A percentile compares a stretch with the other conserved stretches of the same genome.
phyloP scores from a whole-genome alignment of 2,113 vertebrate species.

The Solea solea region DNA sequence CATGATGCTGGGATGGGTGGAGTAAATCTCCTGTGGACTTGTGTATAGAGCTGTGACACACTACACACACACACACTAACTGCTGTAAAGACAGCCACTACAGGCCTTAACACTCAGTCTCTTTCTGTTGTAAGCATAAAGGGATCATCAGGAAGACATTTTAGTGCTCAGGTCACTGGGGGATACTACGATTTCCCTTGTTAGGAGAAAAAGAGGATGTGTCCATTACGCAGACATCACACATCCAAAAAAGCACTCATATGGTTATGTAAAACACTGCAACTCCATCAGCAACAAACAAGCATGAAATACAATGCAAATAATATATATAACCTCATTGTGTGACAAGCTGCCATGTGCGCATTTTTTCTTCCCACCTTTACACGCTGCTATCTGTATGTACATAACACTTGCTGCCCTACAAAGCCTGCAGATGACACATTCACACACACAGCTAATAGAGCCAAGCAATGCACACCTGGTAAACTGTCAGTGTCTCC shows the following conservation, averaged over 20 bases:
- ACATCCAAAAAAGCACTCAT: slow-evolving; percentile 17
- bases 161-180: slow-evolving; percentile 4
- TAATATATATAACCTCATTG: slow-evolving; percentile 45
- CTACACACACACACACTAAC: slow-evolving; percentile 28
- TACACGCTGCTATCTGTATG: slow-evolving; percentile 59
- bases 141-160: slow-evolving; percentile 20
- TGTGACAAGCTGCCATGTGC: slow-evolving; percentile 70
- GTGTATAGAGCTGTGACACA: slow-evolving; percentile 53
- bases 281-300: slow-evolving; percentile 28
- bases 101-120: slow-evolving; percentile 5
- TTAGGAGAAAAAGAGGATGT: background rate
- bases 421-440: slow-evolving; percentile 38
- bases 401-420: slow-evolving; percentile 43
- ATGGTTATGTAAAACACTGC: slow-evolving; percentile 42
- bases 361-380: slow-evolving; percentile 71
- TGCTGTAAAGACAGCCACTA: slow-evolving; percentile 19
- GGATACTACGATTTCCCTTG: slow-evolving; percentile 1
- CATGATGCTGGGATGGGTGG: slow-evolving; percentile 68
- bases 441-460: slow-evolving; percentile 43
- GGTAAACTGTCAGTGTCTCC: slow-evolving; percentile 76
- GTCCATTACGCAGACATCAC: background rate
- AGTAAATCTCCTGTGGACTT: slow-evolving; percentile 66
- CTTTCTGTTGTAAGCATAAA: slow-evolving; percentile 9
- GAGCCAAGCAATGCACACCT: slow-evolving; percentile 64
- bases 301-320: slow-evolving; percentile 37